phyloP scores from a whole-genome alignment of 92 coral and sea anemone species.

The Phymanthus crucifer region DNA sequence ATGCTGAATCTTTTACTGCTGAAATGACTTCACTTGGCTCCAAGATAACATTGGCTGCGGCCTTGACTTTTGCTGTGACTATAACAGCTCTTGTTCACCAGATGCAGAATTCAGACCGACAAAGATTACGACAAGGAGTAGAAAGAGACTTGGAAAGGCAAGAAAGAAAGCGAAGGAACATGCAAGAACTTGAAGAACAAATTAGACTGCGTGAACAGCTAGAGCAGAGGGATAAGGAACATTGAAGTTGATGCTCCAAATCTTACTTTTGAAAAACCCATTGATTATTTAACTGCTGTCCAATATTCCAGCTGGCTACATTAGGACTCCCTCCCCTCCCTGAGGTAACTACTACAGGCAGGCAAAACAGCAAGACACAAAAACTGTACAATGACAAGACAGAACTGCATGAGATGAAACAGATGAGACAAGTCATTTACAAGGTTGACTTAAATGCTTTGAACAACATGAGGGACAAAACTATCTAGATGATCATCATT shows the following conservation, averaged over 20 bases:
- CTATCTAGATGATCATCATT: too few species aligned
- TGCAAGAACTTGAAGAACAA: constrained; percentile 71
- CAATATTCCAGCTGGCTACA: not conserved
- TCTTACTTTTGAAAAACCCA: not conserved
- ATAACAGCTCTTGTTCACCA: constrained; percentile 79
- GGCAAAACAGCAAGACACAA: too few species aligned
- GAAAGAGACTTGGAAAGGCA: constrained; percentile 89
- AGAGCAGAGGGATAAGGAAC: constrained; percentile 64
- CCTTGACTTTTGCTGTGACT: constrained; percentile 78
- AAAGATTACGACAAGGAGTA: constrained; percentile 85
- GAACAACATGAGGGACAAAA: too few species aligned
- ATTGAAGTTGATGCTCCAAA: not conserved
- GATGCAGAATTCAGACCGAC: constrained; percentile 82
- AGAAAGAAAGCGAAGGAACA: constrained; percentile 68
- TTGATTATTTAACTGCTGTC: not conserved
- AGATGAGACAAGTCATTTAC: too few species aligned
- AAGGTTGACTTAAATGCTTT: too few species aligned
- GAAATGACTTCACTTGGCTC: constrained; percentile 77
- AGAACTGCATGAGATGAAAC: too few species aligned
- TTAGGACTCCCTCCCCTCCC: too few species aligned
- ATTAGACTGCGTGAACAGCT: constrained; percentile 65
- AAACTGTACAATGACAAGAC: too few species aligned
- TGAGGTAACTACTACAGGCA: too few species aligned
- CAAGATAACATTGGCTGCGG: constrained; percentile 70
- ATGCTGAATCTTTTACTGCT: not conserved